Evolutionary conservation across 2,888 invertebrate genomes (phyloP), one percentile per base, ranked within the genome.

Genomic region (Boloria euphrosyne): DNA sequence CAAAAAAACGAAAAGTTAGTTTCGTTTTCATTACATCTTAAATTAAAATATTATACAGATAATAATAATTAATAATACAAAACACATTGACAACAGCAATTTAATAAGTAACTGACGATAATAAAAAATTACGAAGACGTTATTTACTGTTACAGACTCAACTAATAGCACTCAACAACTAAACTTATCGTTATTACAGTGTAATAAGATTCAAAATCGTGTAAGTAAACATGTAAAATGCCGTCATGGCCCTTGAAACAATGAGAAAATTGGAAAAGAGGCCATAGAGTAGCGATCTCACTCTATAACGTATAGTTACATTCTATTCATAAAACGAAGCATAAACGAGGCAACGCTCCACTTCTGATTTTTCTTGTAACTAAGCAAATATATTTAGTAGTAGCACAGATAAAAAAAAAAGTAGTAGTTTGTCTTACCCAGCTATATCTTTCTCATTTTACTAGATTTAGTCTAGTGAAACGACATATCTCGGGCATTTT

Each of bases 211-310:
- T 17, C 16, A 60, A 44, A 46, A 46, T 57, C 27, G 57, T 46
- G 7, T 57, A 57, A 22, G 10, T 52, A 54, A 16, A 43, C 13
- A 43, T 13, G 13, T 13, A 13, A 7, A 38, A 5, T 13, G 52
- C 4, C 17, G 18, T 47, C 18, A 4, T 54, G 47, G 17, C 31
- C 17, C 62, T 53, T 31, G 65, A 70, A 74, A 74, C 74, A 73
- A 74, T 75, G 66, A 67, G 65, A 69, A 72, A 70, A 73, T 70
- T 71, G 69, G 58, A 66, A 65, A 52, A 65, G 62, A 71, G 72
- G 68, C 67, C 70, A 62, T 62, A 47, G 17, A 54, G 47, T 43
- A 54, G 27, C 18, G 46, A 18, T 65, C 60, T 50, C 49, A 52
- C 58, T 66, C 16, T 46, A 3, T 51, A 44, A 55, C 13, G 16